Conservation (phyloP, 2,888 invertebrate species). For the Drosophila koepferae region DNA sequence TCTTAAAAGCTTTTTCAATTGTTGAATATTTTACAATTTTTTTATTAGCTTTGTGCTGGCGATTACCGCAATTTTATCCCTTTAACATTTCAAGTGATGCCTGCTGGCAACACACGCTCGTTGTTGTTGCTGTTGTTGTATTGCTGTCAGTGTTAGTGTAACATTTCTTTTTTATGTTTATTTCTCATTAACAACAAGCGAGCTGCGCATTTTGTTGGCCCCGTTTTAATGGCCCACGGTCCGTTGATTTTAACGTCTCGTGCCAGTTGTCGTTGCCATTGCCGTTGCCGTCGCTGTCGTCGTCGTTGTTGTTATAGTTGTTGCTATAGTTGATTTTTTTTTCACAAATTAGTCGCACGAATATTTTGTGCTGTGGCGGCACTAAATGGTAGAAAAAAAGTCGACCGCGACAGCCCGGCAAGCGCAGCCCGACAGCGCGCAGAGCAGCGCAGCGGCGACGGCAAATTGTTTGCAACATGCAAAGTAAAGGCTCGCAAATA, state of each 20-base stretch:
- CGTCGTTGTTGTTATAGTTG: constrained; percentile 23
- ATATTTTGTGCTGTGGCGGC: constrained; percentile 71
- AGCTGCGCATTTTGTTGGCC: constrained; percentile 63
- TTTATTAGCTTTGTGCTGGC: constrained; percentile 61
- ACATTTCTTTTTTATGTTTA: constrained; percentile 51
- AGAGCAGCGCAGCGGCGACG: constrained; percentile 46
- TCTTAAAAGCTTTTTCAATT: constrained; percentile 72
- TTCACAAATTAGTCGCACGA: constrained; percentile 78
- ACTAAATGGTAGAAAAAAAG: constrained; percentile 64
- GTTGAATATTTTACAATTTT: constrained; percentile 73
- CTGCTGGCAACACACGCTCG: constrained; percentile 3
- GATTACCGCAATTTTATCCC: constrained; percentile 38
- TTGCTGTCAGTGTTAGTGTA: constrained; percentile 23
- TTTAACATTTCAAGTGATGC: constrained; percentile 33
- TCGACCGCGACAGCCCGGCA: constrained; percentile 39
- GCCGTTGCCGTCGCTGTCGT: constrained; percentile 21
- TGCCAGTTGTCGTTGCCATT: constrained; percentile 54
- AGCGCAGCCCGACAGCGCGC: background rate
- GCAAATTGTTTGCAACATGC: constrained; percentile 78
- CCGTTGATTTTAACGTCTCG: constrained; percentile 71
- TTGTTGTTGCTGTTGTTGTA: background rate
- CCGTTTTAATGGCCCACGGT: constrained; percentile 68
- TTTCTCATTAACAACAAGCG: constrained; percentile 68
- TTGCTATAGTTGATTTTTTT: constrained; percentile 48
- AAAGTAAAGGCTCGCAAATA: constrained; percentile 69